Evolutionary conservation across 2,888 invertebrate species (phyloP), one percentile per base, ranked within the genome.

Genomic region (Cryptocephalus primarius): DNA sequence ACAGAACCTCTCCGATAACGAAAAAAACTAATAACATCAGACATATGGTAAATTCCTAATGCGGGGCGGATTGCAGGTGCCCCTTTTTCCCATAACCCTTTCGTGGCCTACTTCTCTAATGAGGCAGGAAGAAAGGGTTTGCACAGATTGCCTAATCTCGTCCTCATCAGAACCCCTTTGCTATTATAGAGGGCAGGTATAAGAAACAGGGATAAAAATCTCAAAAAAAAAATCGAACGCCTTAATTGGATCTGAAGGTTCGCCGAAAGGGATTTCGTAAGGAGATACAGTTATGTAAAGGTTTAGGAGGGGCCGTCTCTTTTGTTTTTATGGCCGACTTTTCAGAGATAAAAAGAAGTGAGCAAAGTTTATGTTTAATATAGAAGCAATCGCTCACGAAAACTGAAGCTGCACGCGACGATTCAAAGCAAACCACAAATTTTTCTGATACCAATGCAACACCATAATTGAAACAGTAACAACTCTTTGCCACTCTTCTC

Each of bases 11-110:
- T n/a, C n/a, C n/a, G n/a, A 47, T 32, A 44, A 48, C 48, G 50
- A 50, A 50, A 54, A 51, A 50, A 52, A 49, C 51, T 50, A 52
- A 54, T 52, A 52, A 52, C 48, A 46, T 44, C 49, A 52, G 58
- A 57, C 63, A 63, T 61, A 61, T 64, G 64, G 60, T 59, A 57
- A 60, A 58, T 61, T 57, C 60, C 52, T 56, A 57, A 55, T 56
- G 57, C 56, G 59, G 56, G 58, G 56, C 56, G 60, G 56, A 58
- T 60, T 58, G 63, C 57, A 64, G 64, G 64, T 64, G 64, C 60
- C 60, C 57, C 52, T 59, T 55, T 61, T 64, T 64, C 64, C 64
- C 63, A 63, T 63, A 64, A 63, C 63, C 64, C 63, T 63, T 64
- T 59, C 58, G 54, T 60, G 61, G 60, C 63, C 64, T 61, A 64